Base-by-base conservation (phyloP, 1,140 invertebrate species). In the Pseudobourletiella spinata region DNA sequence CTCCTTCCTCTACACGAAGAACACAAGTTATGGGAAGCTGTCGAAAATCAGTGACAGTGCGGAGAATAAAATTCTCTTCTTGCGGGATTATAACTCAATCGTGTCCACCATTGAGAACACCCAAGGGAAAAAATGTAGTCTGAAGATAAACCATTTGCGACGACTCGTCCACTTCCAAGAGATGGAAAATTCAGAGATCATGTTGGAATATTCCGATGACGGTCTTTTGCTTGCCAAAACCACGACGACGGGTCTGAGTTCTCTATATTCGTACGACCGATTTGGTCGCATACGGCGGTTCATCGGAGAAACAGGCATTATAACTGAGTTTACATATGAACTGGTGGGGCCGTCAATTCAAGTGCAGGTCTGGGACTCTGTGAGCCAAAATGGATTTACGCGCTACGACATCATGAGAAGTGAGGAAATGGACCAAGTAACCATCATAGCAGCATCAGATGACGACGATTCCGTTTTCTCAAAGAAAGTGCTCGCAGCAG, bases 1-100 rank as follows among this genome's bases (percentile, higher is more conserved):
- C 74, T 89, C 90, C 26, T 98, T 97, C 78, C 80, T 94, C 1
- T 98, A 98, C 76, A 95, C 88, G 20, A 95, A 96, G 73, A 97
- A 97, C 71, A 95, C 92, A 1, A 93, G 89, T 72, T 94, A 95
- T 71, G 94, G 94, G 1, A 92, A 93, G 74, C 77, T 98, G 22
- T 91, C 87, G 1, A 91, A 88, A 2, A 89, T 98, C 0, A 91
- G 88, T 0, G 93, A 96, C 75, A 87, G 87, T 51, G 89, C 89
- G 16, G 90, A 90, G 16, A 96, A 95, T 73, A 92, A 96, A 77
- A 88, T 95, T 65, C 83, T 90, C 72, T 88, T 98, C 72, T 77
- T 92, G 16, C 80, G 93, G 52, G 91, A 96, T 75, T 93, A 93
- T 71, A 89, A 63, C 22, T 74, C 75, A 16, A 72, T 75, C 59